These are phyloP conservation scores for Lagopus muta DNA, from an alignment of 2,113 vertebrate species.

Conservation along the genomic window DNA sequence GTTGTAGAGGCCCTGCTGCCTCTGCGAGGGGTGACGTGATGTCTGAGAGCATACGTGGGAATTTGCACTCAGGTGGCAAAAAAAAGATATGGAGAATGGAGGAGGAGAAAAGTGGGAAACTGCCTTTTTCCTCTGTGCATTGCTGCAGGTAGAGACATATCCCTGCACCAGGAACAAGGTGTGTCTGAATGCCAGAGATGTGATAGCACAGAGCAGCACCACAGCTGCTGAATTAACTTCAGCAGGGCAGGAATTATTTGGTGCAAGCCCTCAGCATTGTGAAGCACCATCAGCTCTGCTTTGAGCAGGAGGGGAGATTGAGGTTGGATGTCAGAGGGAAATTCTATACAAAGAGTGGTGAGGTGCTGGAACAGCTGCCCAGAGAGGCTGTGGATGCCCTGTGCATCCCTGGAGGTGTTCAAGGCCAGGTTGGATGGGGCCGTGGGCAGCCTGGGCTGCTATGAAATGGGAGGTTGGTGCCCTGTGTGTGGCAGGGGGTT, in stretches of 20 bases:
- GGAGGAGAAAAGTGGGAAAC: neutral
- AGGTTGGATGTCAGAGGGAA: too few species aligned
- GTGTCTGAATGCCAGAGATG: neutral
- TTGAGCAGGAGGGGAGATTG: too few species aligned
- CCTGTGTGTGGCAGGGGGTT: too few species aligned
- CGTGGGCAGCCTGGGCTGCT: too few species aligned
- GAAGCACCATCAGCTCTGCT: neutral
- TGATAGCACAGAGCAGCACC: neutral
- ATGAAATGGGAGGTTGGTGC: too few species aligned
- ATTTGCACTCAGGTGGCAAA: neutral
- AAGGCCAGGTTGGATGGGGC: too few species aligned
- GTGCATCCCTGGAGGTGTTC: too few species aligned
- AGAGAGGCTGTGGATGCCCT: too few species aligned
- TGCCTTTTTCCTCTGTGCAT: neutral
- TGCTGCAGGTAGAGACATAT: slow-evolving; percentile 15
- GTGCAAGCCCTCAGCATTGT: fast-evolving
- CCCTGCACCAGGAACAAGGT: slow-evolving; percentile 5
- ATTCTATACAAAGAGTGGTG: too few species aligned
- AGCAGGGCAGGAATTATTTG: fast-evolving
- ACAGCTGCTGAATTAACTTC: neutral
- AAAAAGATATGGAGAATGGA: neutral
- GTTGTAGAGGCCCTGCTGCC: neutral
- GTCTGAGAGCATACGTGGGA: neutral
- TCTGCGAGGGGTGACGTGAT: neutral
- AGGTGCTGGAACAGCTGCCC: too few species aligned